Evolutionary conservation across 2,888 invertebrate genomes (phyloP).

Genomic region (Cactoblastis cactorum): DNA sequence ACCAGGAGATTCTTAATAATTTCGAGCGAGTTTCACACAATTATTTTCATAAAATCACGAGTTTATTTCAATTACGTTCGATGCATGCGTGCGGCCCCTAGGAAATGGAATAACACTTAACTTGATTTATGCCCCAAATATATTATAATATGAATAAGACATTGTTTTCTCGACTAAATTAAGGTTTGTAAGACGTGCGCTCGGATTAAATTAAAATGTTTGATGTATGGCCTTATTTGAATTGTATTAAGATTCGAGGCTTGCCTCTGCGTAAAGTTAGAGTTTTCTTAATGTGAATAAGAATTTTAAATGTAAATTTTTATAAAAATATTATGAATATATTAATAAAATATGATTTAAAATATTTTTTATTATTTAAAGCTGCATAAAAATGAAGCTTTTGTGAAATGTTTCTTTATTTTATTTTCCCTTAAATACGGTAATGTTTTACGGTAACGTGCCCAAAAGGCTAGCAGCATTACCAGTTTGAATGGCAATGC

Average conservation of each 20-base stretch:
- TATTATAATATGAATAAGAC: conserved; percentile 71
- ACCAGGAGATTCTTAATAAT: conserved; percentile 71
- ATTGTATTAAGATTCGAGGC: conserved; percentile 24
- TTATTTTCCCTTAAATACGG: no score
- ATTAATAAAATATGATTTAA: background rate
- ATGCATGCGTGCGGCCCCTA: conserved; percentile 64
- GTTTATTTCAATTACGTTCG: conserved; percentile 78
- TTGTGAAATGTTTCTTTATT: no score
- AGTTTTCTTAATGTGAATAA: background rate
- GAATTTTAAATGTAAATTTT: background rate
- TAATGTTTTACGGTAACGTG: no score
- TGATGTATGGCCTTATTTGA: conserved; percentile 37
- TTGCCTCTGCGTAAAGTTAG: no score
- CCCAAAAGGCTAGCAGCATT: no score
- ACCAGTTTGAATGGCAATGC: no score
- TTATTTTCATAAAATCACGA: conserved; percentile 72
- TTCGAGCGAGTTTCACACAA: conserved; percentile 53
- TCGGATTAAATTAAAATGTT: conserved; percentile 41
- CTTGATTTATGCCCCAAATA: conserved; percentile 74
- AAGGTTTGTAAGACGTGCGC: conserved; percentile 55
- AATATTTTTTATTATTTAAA: background rate
- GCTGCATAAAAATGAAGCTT: no score
- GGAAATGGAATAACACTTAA: conserved; percentile 79
- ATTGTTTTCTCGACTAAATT: conserved; percentile 70
- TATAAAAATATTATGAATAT: background rate